Percentiles rank a stretch among this genome's conserved stretches.
These are phyloP conservation scores for Anniella stebbinsi DNA, from an alignment of 2,797 vertebrate genomes.

Conservation along the genomic window DNA sequence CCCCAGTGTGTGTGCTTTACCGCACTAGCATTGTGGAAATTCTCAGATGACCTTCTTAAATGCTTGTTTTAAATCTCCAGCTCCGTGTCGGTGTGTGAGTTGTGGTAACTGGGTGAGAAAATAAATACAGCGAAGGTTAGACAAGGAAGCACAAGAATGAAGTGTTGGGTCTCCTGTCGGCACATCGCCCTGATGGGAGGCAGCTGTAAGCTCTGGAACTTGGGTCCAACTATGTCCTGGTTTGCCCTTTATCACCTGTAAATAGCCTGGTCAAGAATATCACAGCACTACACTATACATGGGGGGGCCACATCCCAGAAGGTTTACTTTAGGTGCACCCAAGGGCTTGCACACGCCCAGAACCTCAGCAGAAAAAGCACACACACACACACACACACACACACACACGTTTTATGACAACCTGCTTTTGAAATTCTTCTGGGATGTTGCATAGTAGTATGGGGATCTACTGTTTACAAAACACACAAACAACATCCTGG, in stretches of 20 bases:
- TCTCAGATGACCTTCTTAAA: neutral
- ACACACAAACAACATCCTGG: neutral
- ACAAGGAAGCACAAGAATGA: neutral
- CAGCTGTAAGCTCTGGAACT: neutral
- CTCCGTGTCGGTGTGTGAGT: neutral
- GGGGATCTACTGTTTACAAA: neutral
- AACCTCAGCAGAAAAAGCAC: neutral
- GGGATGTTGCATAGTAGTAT: neutral
- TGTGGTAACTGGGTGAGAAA: neutral
- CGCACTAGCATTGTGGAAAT: neutral
- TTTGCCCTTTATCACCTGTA: neutral
- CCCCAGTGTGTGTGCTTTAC: too few species aligned
- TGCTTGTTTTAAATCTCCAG: neutral
- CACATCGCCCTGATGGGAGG: neutral
- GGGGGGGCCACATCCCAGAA: neutral
- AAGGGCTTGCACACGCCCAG: neutral
- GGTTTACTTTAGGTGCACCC: neutral
- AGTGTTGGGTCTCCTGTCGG: neutral
- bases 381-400: neutral
- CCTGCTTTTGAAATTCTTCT: constrained; percentile 1
- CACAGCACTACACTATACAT: neutral
- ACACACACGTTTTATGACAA: neutral
- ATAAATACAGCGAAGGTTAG: neutral
- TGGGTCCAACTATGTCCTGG: neutral
- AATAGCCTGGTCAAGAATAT: neutral